phyloP scores from a whole-genome alignment of 30 jellyfish, hydroid and myxozoan genomes.

The Aurelia coerulea region DNA sequence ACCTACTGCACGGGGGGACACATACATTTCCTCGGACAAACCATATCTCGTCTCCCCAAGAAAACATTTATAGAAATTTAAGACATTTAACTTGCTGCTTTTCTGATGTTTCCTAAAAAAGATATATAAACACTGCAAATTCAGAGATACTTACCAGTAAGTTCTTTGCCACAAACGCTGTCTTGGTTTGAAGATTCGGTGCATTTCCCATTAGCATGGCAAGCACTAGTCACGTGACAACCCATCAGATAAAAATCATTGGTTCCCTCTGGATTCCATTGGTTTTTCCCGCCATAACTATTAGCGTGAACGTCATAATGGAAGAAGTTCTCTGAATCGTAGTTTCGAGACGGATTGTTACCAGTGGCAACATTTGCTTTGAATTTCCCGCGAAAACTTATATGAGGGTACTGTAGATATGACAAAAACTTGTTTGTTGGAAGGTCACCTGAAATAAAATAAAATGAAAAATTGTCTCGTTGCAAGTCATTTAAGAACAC shows the following conservation, averaged over 20 bases:
- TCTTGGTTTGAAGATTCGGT: conserved; percentile 22
- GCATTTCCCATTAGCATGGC: conserved; percentile 51
- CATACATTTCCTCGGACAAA: too few species aligned
- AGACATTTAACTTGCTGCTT: too few species aligned
- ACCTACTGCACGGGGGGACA: too few species aligned
- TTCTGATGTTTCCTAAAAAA: too few species aligned
- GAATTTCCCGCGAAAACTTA: conserved; percentile 52
- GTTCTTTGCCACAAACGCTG: conserved; percentile 30
- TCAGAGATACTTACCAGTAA: conserved; percentile 17
- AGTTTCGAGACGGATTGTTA: conserved; percentile 16
- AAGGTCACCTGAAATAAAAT: conserved; percentile 10
- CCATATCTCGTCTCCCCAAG: too few species aligned
- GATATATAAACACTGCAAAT: too few species aligned
- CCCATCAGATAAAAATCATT: conserved; percentile 27
- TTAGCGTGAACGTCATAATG: conserved; percentile 9
- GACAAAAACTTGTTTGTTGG: conserved; percentile 22
- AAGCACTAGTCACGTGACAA: conserved; percentile 56
- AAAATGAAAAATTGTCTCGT: too few species aligned
- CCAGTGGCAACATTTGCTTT: conserved; percentile 61
- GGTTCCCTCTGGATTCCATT: conserved; percentile 66
- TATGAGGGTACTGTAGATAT: conserved; percentile 50
- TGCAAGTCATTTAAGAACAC: too few species aligned
- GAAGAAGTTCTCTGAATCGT: conserved; percentile 36
- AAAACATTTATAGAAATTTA: too few species aligned
- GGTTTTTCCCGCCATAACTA: conserved; percentile 30